Conservation (phyloP, 2,797 vertebrate genomes). For the Hippocampus kuda region DNA sequence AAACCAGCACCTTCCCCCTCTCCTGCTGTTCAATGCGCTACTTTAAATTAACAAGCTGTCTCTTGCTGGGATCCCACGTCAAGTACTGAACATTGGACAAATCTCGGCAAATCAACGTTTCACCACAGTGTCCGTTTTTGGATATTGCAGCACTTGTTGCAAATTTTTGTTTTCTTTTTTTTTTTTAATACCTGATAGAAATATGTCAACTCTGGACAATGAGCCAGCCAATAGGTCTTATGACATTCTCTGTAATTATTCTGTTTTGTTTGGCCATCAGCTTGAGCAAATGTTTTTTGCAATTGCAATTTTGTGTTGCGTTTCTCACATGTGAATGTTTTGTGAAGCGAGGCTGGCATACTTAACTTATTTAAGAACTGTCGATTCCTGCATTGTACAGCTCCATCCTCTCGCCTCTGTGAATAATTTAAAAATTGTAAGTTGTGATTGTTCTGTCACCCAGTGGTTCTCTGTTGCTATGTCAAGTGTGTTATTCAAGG, state of each 20-base stretch:
- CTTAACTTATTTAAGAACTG: conserved; percentile 86
- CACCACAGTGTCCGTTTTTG: conserved; percentile 27
- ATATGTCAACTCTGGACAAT: conserved; percentile 24
- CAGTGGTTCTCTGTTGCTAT: conserved; percentile 73
- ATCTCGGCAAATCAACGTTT: conserved; percentile 47
- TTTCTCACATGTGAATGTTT: conserved; percentile 72
- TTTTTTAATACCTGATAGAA: conserved; percentile 25
- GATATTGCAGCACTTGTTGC: conserved; percentile 14
- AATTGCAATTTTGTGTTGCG: conserved; percentile 45
- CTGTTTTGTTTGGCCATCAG: conserved; percentile 17
- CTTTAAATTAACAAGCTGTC: conserved; percentile 48
- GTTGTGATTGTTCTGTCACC: conserved; percentile 78
- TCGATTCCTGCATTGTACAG: conserved; percentile 76
- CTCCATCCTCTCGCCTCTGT: conserved; percentile 74
- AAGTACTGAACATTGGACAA: conserved; percentile 50
- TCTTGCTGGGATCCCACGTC: conserved; percentile 42
- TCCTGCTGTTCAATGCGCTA: conserved; percentile 46
- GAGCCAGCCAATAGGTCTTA: conserved; percentile 30
- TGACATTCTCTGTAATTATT: conserved; percentile 31
- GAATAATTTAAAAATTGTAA: conserved; percentile 64
- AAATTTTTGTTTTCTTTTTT: conserved; percentile 19
- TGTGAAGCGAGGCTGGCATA: conserved; percentile 82
- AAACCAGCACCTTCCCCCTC: conserved; percentile 42
- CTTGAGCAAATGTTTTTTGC: conserved; percentile 48
- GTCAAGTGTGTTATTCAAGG: conserved; percentile 70